Evolutionary conservation across 1,140 invertebrate genomes (phyloP), one percentile per base, ranked within the genome.

Genomic region (Andricus grossulariae): DNA sequence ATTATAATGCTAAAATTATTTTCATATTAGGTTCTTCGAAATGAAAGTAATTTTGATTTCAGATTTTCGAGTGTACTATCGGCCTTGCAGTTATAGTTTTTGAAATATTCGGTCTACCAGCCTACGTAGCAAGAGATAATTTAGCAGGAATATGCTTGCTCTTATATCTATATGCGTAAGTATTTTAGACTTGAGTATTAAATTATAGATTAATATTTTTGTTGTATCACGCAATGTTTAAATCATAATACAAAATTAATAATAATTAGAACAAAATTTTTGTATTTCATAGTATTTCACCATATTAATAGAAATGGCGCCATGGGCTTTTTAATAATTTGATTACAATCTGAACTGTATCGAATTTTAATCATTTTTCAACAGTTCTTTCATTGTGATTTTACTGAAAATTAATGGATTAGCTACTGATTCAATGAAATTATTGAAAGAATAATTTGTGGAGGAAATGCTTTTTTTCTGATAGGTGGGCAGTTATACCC

Each of bases 51-150:
- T 19, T 78, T 71, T 72, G 45, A 76, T 77, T 82, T 52, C 72
- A 92, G 91, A 84, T 93, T 11, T 93, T 92, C 80, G 71, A 91
- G 0, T 89, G 93, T 45, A 93, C 94, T 10, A 89, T 94, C 77
- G 54, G 86, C 3, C 86, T 94, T 13, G 94, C 94, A 3, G 88
- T 92, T 2, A 80, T 90, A 0, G 91, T 95, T 8, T 92, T 95
- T 71, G 86, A 94, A 54, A 89, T 93, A 19, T 95, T 94, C 82
- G 92, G 92, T 1, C 92, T 94, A 77, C 92, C 94, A 0, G 92
- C 94, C 12, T 95, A 94, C 84, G 93, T 94, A 11, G 92, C 91
- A 12, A 90, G 92, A 6, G 92, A 93, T 83, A 94, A 95, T 86
- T 83, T 95, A 16, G 81, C 91, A 5, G 94, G 93, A 3, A 93